Evolutionary conservation across 2,113 vertebrate genomes (phyloP), one percentile per base, ranked within the genome.

Genomic region (Bos indicus): DNA sequence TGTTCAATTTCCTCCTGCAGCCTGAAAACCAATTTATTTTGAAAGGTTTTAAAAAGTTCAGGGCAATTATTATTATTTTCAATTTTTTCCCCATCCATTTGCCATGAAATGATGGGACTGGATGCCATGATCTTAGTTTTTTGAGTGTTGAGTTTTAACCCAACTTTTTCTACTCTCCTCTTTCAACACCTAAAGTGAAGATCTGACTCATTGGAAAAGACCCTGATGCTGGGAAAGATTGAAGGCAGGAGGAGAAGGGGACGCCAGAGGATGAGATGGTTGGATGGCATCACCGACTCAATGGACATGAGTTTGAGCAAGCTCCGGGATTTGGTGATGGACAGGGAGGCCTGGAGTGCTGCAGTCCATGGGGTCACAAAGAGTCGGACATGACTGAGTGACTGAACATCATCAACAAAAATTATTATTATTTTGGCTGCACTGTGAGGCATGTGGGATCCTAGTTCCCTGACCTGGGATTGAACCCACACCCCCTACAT

Each of bases 371-470:
- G 23, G 23, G 11, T 43, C 5, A 3, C 23, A 14, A 77, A 77
- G 71, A 15, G 36, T 13, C 12, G 0, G 21, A 26, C 5, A 25
- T 2, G 23, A 43, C 23, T 43, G 23, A 77, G 71, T 0, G 23
- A 43, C 12, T 77, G 36, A 77, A 77, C 40, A 7, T 14, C 23
- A 77, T 25, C 23, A 43, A 43, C 62, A n/a, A 4, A 12, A 43
- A 43, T 77, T 71, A 23, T 40, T 40, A 23, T 71, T 71, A 40
- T 12, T 71, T 71, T 71, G 67, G 67, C 5, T 71, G 19, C 67
- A 12, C n/a, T 23, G n/a, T 71, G n/a, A 71, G 19, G n/a, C 67
- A 71, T 23, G 10, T 71, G 67, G 67, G 67, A 71, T 71, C 67
- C 40, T 40, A 71, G n/a, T 71, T 71, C n/a, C n/a, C 67, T 71